Evolutionary conservation across 2,888 invertebrate species (phyloP), one percentile per base, ranked within the genome.

Genomic region (Chrysolina americana): DNA sequence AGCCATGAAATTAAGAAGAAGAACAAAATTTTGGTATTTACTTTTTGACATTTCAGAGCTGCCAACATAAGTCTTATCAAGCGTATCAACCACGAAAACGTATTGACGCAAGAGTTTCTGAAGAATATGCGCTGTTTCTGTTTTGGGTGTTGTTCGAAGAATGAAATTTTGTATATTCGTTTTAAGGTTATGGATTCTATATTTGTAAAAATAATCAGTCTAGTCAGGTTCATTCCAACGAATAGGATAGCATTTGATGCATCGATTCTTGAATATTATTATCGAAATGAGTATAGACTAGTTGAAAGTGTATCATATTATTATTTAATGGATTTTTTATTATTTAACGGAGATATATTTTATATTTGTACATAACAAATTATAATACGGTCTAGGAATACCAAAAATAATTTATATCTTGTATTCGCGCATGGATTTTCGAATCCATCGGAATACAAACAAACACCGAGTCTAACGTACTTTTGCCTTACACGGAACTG

Each of bases 341-440:
- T 74, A 68, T 50, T 53, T 48, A 19, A 59, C 68, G 56, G 23
- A 53, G 65, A 74, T 81, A 81, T 81, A 82, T 84, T 81, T 82
- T 84, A 83, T 78, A 80, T 80, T 85, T 87, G 86, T 86, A 87
- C 80, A 86, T 86, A 85, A 79, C 77, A 80, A 81, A 80, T 79
- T 79, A 82, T 81, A 82, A 86, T 88, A 87, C 88, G 87, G 88
- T 87, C 88, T 88, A 88, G 88, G 85, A 87, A 87, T 84, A 88
- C 88, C 88, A 88, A 88, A 88, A 85, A 87, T 84, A 83, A 83
- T 76, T 82, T 82, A 79, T 80, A 77, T 68, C 36, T 13, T 68
- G 66, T 71, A 78, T 75, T 73, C 78, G 70, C 75, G 66, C 53
- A 76, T 70, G 68, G 75, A 70, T 76, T 72, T 74, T 68, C 10